phyloP scores from a whole-genome alignment of 2,113 vertebrate species.

The Ctenodactylus gundi region DNA sequence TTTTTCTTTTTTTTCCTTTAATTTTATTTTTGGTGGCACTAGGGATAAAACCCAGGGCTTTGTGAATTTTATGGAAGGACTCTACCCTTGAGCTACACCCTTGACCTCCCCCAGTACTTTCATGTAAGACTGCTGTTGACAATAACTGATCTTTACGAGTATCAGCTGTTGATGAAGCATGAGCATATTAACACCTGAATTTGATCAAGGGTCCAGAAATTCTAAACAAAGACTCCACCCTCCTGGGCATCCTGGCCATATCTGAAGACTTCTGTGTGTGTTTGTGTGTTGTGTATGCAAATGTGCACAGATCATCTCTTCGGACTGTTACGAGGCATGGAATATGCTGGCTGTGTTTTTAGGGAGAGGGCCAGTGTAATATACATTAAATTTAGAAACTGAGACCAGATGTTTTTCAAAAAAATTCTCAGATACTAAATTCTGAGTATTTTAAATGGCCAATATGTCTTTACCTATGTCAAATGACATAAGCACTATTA shows the following conservation, averaged over 20 bases:
- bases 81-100: neutral
- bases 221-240: neutral
- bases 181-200: neutral
- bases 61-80: neutral
- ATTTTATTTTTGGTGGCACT: neutral
- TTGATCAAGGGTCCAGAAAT: neutral
- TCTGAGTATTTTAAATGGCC: neutral
- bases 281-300: neutral
- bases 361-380: neutral
- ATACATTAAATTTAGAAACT: neutral
- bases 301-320: neutral
- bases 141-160: neutral
- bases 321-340: too few species aligned
- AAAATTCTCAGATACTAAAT: neutral
- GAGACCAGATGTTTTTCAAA: neutral
- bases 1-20: too few species aligned
- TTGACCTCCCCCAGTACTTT: neutral
- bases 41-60: neutral
- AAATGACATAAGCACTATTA: neutral
- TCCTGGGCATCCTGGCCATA: neutral
- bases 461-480: neutral
- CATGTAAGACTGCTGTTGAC: neutral
- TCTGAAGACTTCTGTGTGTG: neutral
- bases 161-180: neutral
- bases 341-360: too few species aligned